Evolutionary conservation across 1,140 invertebrate species (phyloP), one percentile per base, ranked within the genome.

Genomic region (Cotesia vestalis): DNA sequence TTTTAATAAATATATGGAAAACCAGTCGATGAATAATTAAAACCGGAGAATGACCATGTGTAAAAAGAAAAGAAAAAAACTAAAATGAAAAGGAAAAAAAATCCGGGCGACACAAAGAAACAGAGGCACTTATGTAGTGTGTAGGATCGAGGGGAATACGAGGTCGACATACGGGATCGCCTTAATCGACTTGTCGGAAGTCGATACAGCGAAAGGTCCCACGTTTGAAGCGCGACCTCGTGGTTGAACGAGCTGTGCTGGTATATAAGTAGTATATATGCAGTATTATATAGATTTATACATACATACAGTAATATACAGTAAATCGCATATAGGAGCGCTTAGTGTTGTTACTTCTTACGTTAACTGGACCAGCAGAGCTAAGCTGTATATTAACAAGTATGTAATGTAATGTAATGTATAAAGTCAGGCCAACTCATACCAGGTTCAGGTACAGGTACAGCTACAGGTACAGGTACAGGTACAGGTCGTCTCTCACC

Each of bases 181-280:
- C 70, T 72, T 72, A 72, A 72, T 72, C 70, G 70, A 72, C 70
- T 72, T 72, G 70, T 72, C 70, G 70, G 70, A 72, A 72, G 70
- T 72, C 70, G 63, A 72, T 72, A 72, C 63, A 63, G 70, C 70
- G 55, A 72, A 66, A 72, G 70, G 70, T 72, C 70, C 62, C 70
- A 72, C 70, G 70, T 72, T 72, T 72, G 70, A 72, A 64, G 63
- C 52, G 70, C 70, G 63, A 72, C 70, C 70, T 72, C 70, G 70
- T 61, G 61, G 62, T 66, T 57, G 20, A 59, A 59, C 57, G 20
- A 59, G 57, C 57, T 4, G 20, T 3, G 57, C 20, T 59, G 14
- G 17, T 59, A 27, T 17, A 20, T 20, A 20, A 3, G 4, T 20
- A 20, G 1, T 52, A n/a, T 17, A 20, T 20, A 20, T 14, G 4